Evolutionary conservation across 2,888 invertebrate genomes (phyloP).

Genomic region (Standfussiana lucernea): DNA sequence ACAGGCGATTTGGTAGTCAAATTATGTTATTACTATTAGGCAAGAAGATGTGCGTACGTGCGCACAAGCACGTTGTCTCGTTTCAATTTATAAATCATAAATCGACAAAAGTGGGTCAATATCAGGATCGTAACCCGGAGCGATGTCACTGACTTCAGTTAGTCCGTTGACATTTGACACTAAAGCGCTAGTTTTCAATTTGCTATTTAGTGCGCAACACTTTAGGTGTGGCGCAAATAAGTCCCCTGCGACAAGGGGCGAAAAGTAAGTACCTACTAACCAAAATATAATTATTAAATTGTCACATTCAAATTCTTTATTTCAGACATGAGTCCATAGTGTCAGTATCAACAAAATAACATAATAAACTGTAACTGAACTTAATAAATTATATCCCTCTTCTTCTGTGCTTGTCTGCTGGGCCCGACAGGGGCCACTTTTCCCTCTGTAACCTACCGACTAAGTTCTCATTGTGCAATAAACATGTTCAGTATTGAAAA

Average conservation of each 20-base stretch:
- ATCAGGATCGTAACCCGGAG: constrained; percentile 26
- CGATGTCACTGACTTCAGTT: constrained; percentile 1
- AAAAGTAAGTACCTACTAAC: no score
- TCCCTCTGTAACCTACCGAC: neutral
- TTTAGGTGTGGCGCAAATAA: neutral
- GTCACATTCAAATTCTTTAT: no score
- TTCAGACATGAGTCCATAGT: no score
- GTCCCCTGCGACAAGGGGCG: no score
- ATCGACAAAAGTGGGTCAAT: constrained; percentile 40
- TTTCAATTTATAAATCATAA: constrained; percentile 29
- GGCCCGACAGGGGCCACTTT: neutral
- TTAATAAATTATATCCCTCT: neutral
- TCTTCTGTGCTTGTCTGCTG: neutral
- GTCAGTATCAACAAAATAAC: no score
- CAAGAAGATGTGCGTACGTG: constrained; percentile 24
- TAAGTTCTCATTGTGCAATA: neutral
- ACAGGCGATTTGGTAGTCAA: neutral
- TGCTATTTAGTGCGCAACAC: constrained; percentile 1
- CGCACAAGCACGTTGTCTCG: neutral
- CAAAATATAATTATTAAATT: neutral
- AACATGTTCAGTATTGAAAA: neutral
- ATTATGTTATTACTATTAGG: constrained; percentile 5
- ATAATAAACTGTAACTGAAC: no score
- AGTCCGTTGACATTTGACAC: constrained; percentile 24
- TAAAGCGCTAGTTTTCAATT: constrained; percentile 6